phyloP scores from a whole-genome alignment of 2,797 vertebrate species.

The Lacerta viridis region DNA sequence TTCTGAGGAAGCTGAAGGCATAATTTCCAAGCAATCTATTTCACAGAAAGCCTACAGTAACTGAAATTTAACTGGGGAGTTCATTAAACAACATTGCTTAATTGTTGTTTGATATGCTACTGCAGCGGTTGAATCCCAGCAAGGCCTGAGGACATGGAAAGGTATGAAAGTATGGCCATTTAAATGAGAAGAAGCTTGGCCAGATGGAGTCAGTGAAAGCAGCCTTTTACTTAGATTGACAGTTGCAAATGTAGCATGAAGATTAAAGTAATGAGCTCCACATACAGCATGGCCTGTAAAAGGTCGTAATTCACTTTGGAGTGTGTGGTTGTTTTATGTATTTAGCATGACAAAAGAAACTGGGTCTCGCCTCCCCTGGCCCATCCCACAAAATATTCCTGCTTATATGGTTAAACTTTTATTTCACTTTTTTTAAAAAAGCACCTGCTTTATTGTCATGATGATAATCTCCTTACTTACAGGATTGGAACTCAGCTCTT shows the following conservation, averaged over 20 bases:
- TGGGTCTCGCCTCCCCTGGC: no score
- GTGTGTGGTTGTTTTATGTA: not conserved
- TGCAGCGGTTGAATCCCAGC: slow-evolving; percentile 42
- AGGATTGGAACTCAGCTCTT: no score
- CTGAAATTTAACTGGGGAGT: slow-evolving; percentile 30
- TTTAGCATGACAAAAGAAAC: not conserved
- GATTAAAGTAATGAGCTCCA: slow-evolving; percentile 64
- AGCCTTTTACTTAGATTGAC: slow-evolving; percentile 51
- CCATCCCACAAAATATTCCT: not conserved
- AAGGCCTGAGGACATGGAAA: slow-evolving; percentile 14
- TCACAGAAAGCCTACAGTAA: slow-evolving; percentile 53
- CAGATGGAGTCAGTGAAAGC: slow-evolving; percentile 58
- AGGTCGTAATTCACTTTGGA: slow-evolving; percentile 18
- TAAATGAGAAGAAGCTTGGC: slow-evolving; percentile 57
- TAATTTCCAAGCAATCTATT: slow-evolving; percentile 46
- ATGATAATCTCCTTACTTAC: no score
- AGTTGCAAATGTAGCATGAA: slow-evolving; percentile 51
- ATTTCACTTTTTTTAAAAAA: no score
- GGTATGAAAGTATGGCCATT: slow-evolving; percentile 52
- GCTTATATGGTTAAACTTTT: not conserved
- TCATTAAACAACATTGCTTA: slow-evolving; percentile 50
- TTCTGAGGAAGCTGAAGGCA: not conserved
- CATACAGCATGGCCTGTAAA: slow-evolving; percentile 25
- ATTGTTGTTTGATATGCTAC: slow-evolving; percentile 12
- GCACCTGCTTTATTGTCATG: no score